These are phyloP conservation scores for Drosophila nikananu DNA, from an alignment of 1,140 invertebrate species.

Conservation along the genomic window DNA sequence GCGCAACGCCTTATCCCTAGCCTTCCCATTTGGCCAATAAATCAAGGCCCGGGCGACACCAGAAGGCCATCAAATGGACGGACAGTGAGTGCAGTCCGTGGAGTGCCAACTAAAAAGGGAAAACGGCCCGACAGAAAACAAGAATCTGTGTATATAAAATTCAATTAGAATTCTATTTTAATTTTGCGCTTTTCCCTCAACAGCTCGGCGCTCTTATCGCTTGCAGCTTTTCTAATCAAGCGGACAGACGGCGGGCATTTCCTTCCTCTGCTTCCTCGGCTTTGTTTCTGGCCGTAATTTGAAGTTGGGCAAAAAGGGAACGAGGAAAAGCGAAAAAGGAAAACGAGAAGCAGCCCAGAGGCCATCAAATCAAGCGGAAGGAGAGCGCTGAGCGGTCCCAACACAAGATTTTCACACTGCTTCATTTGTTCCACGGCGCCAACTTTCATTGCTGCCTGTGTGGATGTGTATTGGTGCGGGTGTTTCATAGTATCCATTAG, in stretches of 20 bases:
- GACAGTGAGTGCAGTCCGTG: conserved; percentile 31
- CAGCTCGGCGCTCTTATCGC: conserved; percentile 57
- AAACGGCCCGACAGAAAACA: conserved; percentile 16
- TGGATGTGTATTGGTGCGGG: conserved; percentile 19
- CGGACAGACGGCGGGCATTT: conserved; percentile 59
- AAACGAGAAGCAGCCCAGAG: conserved; percentile 49
- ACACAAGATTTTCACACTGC: conserved; percentile 70
- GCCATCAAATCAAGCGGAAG: conserved; percentile 78
- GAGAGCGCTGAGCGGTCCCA: conserved; percentile 53
- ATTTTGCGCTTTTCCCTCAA: conserved; percentile 32
- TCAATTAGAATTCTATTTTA: conserved; percentile 78
- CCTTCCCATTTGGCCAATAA: conserved; percentile 59
- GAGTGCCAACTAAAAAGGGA: conserved; percentile 48
- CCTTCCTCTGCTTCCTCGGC: conserved; percentile 45
- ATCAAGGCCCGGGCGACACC: conserved; percentile 59
- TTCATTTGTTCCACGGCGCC: conserved; percentile 67
- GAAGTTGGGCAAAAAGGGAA: conserved; percentile 43
- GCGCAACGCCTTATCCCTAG: conserved; percentile 46
- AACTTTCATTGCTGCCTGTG: conserved; percentile 31
- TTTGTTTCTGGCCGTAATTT: conserved; percentile 44
- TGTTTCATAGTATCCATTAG: conserved; percentile 9
- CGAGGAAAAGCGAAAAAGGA: conserved; percentile 16
- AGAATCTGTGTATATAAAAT: conserved; percentile 68
- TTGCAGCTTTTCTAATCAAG: conserved; percentile 82
- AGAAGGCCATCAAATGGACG: conserved; percentile 62